These are phyloP conservation scores for Pyrrhosoma nymphula DNA, from an alignment of 2,888 invertebrate species.

Conservation along the genomic window DNA sequence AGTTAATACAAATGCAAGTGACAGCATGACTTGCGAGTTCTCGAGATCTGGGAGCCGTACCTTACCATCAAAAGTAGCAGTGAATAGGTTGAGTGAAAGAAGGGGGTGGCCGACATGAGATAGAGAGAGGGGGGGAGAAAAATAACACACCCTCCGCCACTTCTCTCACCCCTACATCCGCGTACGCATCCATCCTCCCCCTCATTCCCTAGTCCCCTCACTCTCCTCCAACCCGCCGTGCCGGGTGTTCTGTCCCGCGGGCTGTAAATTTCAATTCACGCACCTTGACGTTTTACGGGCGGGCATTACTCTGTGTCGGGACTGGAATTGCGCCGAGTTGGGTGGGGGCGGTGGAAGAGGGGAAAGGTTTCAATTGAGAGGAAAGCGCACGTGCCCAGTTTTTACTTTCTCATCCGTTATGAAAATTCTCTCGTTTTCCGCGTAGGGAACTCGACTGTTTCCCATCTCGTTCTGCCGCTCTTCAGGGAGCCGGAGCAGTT, in stretches of 20 bases:
- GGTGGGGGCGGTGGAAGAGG: background rate
- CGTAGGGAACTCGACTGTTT: background rate
- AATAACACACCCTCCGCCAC: background rate
- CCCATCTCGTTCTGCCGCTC: background rate
- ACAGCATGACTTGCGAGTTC: too few species aligned
- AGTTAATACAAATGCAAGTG: too few species aligned
- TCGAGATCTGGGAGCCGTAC: too few species aligned
- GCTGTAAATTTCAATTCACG: slow-evolving; percentile 65
- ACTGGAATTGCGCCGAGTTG: slow-evolving; percentile 33
- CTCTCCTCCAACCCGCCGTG: too few species aligned
- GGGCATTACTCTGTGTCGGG: slow-evolving; percentile 54
- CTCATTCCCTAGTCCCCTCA: too few species aligned
- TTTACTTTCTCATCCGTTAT: slow-evolving; percentile 59
- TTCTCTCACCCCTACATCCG: too few species aligned
- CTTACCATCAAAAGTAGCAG: too few species aligned
- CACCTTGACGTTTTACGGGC: slow-evolving; percentile 60
- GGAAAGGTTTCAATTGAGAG: slow-evolving; percentile 29
- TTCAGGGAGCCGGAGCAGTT: background rate
- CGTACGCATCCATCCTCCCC: background rate
- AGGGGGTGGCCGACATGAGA: background rate
- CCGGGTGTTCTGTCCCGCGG: background rate
- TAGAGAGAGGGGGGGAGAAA: background rate
- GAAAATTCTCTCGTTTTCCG: slow-evolving; percentile 29
- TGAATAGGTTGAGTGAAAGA: background rate
- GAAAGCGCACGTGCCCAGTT: slow-evolving; percentile 32